These are phyloP conservation scores for Ichneumoninae sp. DNA, from an alignment of 2,888 invertebrate genomes.

Conservation along the genomic window DNA sequence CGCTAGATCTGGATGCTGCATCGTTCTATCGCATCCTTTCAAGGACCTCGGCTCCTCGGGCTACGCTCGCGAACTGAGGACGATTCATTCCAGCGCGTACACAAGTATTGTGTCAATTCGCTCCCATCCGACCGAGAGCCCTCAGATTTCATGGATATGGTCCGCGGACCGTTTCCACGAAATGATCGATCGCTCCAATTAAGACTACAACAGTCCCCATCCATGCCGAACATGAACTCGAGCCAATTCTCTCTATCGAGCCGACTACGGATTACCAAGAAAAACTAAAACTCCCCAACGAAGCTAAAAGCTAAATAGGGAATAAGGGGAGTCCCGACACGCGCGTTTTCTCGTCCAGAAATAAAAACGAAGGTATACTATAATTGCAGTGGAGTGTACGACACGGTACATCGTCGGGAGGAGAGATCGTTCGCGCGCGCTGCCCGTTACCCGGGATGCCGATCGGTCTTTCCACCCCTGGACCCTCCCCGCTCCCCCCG, in stretches of 20 bases:
- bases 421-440: constrained; percentile 57
- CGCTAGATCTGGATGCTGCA: constrained; percentile 70
- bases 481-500: constrained; percentile 42
- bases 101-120: neutral
- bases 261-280: neutral
- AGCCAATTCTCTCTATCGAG: constrained; percentile 25
- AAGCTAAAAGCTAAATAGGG: constrained; percentile 56
- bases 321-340: constrained; percentile 11
- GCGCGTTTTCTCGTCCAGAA: neutral
- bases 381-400: constrained; percentile 44
- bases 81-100: constrained; percentile 1
- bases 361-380: constrained; percentile 26
- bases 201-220: constrained; percentile 15
- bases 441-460: constrained; percentile 72
- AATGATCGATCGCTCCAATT: constrained; percentile 54
- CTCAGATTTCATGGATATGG: constrained; percentile 5
- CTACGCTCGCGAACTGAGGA: constrained; percentile 18
- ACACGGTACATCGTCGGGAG: constrained; percentile 36
- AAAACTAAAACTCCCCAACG: constrained; percentile 9
- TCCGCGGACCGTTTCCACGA: neutral
- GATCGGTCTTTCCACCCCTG: constrained; percentile 71
- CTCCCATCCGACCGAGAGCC: neutral
- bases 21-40: constrained; percentile 50
- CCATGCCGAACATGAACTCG: neutral
- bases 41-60: constrained; percentile 37